Evolutionary conservation across 2,113 vertebrate species (phyloP), one percentile per base, ranked within the genome.

Genomic region (Romanogobio albipinnatus): DNA sequence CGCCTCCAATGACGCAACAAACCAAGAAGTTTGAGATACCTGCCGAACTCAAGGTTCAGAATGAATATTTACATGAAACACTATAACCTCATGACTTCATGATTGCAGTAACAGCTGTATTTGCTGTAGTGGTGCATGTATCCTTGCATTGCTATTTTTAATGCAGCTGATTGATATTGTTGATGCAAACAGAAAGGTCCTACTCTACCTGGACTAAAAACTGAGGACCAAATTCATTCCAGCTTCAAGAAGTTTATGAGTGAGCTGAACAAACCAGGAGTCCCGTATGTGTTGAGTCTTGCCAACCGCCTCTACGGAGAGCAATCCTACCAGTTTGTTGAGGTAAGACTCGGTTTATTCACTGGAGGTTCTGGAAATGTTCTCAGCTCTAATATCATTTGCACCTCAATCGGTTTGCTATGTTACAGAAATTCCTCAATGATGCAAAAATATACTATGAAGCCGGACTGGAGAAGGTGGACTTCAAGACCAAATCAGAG

Each of bases 271-370:
- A 95, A 95, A 85, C 83, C 70, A 3, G 90, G 88, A 3, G 91
- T 90, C n/a, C 90, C 94, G 1, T 97, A 96, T 39, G 84, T 93
- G 36, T 90, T 99, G 84, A 96, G 93, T 43, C 77, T 97, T 2
- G 98, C 96, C 82, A 99, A 93, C 83, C 94, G 95, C 14, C 92
- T 99, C 13, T 99, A 96, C 29, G 97, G 96, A 88, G 97, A 99
- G 85, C 91, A 96, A 87, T 93, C 94, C 29, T 98, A 94, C 87
- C 53, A 87, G 84, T 97, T 99, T 92, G 90, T 96, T 53, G 85
- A 94, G 56, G 98, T 99, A 88, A 58, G 91, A 58, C 19, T 53
- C 22, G 2, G 39, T 39, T 39, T 39, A 39, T 39, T 39, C 39
- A 39, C 39, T 39, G 39, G 39, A 39, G 39, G n/a, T 45, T 6